Conservation (phyloP, 2,797 vertebrate species). For the Eidolon dupreanum region DNA sequence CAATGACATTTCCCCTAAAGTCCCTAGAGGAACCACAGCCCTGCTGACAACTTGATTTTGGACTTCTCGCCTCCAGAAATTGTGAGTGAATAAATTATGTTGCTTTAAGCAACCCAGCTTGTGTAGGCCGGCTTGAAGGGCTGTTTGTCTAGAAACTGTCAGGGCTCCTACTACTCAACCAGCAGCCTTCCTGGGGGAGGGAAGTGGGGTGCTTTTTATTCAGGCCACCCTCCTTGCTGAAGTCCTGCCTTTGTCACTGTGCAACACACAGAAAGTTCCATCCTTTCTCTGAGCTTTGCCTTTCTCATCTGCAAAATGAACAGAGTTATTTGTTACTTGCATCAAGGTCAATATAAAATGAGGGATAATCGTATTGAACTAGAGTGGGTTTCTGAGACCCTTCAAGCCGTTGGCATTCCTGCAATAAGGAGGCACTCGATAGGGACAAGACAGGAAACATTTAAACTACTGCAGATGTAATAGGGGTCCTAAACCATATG, state of each 20-base stretch:
- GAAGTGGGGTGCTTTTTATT: rapidly evolving
- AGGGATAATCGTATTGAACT: background rate
- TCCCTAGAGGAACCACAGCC: background rate
- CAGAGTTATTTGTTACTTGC: background rate
- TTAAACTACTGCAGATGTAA: background rate
- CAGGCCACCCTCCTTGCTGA: background rate
- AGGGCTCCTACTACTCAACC: background rate
- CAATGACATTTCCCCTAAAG: too few relatives aligned
- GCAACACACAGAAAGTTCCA: rapidly evolving
- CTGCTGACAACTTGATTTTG: background rate
- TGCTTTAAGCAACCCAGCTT: background rate
- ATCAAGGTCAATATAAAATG: background rate
- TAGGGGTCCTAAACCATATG: background rate
- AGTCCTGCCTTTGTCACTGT: background rate
- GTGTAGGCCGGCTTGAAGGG: background rate
- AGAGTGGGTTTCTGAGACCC: background rate
- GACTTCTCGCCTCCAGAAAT: background rate
- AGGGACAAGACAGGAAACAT: background rate
- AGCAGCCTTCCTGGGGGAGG: background rate
- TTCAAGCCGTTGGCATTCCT: background rate
- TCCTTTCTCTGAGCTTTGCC: background rate
- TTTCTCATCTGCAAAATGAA: background rate
- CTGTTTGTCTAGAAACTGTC: background rate
- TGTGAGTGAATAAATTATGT: background rate
- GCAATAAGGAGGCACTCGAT: background rate